phyloP scores from a whole-genome alignment of 2,797 vertebrate species.

The Danio albolineatus region DNA sequence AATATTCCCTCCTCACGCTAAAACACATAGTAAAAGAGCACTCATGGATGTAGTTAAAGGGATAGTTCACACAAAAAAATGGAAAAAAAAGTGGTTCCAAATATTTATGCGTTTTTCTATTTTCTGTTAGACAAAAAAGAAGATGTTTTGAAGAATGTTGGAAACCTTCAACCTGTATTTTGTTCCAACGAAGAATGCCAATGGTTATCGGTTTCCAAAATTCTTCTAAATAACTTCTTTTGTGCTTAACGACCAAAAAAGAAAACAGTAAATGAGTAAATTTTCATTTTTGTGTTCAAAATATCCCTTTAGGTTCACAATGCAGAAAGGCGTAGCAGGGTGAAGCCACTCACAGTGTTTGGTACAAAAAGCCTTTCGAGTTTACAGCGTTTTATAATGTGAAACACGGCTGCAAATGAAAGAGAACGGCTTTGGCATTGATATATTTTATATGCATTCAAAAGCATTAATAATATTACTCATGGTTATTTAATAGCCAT shows the following conservation, averaged over 20 bases:
- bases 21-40: slow-evolving; percentile 37
- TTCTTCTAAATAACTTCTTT: too few species aligned
- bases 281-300: too few species aligned
- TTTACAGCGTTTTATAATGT: background rate
- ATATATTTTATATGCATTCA: slow-evolving; percentile 1
- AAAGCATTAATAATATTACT: slow-evolving; percentile 4
- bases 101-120: too few species aligned
- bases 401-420: slow-evolving; percentile 22
- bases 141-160: too few species aligned
- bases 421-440: slow-evolving; percentile 42
- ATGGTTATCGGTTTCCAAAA: too few species aligned
- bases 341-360: slow-evolving; percentile 52
- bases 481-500: slow-evolving; percentile 31
- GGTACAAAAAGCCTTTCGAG: slow-evolving; percentile 37
- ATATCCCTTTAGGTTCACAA: background rate
- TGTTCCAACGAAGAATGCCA: too few species aligned
- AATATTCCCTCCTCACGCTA: slow-evolving; percentile 10
- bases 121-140: too few species aligned
- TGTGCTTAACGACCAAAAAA: too few species aligned
- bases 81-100: too few species aligned
- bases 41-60: slow-evolving; percentile 5
- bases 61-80: too few species aligned
- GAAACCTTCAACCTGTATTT: too few species aligned
- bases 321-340: slow-evolving; percentile 39
- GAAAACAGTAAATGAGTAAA: too few species aligned